Evolutionary conservation across 2,113 vertebrate species (phyloP).

Genomic region (Proterorhinus semilunaris): DNA sequence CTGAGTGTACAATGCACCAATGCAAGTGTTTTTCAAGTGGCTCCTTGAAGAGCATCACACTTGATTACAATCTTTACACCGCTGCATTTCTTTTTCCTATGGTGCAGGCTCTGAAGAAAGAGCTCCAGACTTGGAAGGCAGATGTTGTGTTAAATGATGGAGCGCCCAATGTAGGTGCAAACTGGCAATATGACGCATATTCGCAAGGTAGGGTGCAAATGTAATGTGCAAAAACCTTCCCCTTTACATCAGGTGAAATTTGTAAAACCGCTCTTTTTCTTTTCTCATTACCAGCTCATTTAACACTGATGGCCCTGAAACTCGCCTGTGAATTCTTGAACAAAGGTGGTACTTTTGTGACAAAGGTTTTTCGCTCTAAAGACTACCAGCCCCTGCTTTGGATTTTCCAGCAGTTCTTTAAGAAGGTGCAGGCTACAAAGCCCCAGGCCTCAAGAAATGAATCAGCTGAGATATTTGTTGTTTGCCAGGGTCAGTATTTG

Average conservation of each 20-base stretch:
- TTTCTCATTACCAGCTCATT: constrained; percentile 74
- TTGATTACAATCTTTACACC: not conserved
- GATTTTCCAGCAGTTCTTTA: constrained; percentile 98
- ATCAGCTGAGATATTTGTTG: constrained; percentile 96
- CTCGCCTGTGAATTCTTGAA: constrained; percentile 90
- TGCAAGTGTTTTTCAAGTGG: too few relatives aligned
- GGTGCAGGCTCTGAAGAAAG: constrained; percentile 85
- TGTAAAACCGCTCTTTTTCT: not conserved
- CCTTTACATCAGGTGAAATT: not conserved
- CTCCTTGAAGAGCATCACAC: too few relatives aligned
- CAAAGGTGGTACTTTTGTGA: constrained; percentile 92
- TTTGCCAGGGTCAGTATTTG: constrained; percentile 86
- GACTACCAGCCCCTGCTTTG: constrained; percentile 95
- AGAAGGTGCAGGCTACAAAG: constrained; percentile 93
- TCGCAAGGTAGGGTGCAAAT: constrained; percentile 82
- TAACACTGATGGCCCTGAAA: constrained; percentile 92
- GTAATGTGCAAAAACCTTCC: not conserved
- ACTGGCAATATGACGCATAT: constrained; percentile 94
- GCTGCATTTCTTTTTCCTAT: not conserved
- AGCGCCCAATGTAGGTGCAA: constrained; percentile 92
- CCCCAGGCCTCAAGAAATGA: constrained; percentile 95
- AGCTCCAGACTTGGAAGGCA: constrained; percentile 96
- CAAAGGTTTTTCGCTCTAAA: constrained; percentile 95
- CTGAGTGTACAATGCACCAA: too few relatives aligned
- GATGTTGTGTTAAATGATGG: constrained; percentile 95